Conservation (phyloP, 2,888 invertebrate genomes). For the Criorhina ranunculi region DNA sequence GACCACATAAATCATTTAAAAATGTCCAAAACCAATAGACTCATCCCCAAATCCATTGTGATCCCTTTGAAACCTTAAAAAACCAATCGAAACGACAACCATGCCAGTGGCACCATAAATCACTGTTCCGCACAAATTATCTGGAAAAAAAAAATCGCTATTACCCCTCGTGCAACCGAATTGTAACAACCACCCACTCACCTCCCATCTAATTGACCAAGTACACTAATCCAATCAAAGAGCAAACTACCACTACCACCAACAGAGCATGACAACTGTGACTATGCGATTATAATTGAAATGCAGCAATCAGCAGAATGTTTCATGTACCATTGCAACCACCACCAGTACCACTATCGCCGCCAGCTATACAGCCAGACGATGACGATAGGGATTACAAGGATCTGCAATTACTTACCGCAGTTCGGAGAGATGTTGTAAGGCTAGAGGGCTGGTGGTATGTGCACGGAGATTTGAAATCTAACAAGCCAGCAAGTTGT, state of each 20-base stretch:
- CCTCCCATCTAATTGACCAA: constrained; percentile 47
- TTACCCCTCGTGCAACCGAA: not conserved
- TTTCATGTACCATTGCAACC: constrained; percentile 11
- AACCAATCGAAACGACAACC: not conserved
- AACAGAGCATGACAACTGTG: too few relatives aligned
- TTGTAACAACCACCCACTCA: not conserved
- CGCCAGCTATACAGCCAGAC: constrained; percentile 36
- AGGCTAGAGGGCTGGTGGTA: constrained; percentile 19
- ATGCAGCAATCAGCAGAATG: constrained; percentile 43
- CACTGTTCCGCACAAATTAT: constrained; percentile 2
- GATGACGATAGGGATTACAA: constrained; percentile 68
- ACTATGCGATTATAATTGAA: constrained; percentile 46
- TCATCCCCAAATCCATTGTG: not conserved
- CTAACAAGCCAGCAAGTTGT: constrained; percentile 57
- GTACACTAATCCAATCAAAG: constrained; percentile 56
- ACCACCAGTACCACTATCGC: not conserved
- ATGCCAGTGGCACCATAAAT: not conserved
- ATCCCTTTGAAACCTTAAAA: not conserved
- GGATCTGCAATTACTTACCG: constrained; percentile 69
- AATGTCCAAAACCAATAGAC: too few relatives aligned
- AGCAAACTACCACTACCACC: constrained; percentile 19
- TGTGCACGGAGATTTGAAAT: constrained; percentile 50
- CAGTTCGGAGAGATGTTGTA: constrained; percentile 32
- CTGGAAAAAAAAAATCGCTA: not conserved
- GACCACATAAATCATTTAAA: too few relatives aligned